Conservation (phyloP, 2,797 vertebrate genomes). For the Pangasius larnaudii region DNA sequence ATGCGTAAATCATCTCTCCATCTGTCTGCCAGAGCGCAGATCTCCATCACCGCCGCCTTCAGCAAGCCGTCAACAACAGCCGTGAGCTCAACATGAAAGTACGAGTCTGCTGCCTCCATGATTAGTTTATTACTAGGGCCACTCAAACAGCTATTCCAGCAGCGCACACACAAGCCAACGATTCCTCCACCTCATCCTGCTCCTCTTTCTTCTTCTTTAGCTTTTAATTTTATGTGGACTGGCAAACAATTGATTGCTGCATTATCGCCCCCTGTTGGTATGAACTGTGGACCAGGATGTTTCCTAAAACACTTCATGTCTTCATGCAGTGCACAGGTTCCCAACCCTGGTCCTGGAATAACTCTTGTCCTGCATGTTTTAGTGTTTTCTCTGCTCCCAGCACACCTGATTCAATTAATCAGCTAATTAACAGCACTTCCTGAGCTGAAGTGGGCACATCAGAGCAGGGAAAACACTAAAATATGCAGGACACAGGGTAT, state of each 20-base stretch:
- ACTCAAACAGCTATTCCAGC: background rate
- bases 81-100: conserved; percentile 4
- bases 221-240: background rate
- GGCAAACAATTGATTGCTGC: background rate
- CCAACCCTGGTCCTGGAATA: no score
- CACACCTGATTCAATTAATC: no score
- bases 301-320: background rate
- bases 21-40: background rate
- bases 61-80: background rate
- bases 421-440: background rate
- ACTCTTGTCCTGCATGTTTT: no score
- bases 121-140: background rate
- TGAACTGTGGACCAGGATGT: background rate
- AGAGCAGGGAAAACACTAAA: no score
- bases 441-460: no score
- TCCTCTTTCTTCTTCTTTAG: background rate
- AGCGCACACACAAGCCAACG: background rate
- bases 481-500: no score
- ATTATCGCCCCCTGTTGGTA: background rate
- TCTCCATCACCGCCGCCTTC: background rate
- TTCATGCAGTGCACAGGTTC: background rate
- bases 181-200: no score
- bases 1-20: conserved; percentile 2
- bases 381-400: no score
- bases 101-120: background rate